A percentile compares a stretch with the other conserved stretches of the same genome.
Evolutionary conservation across 2,888 invertebrate species (phyloP).

Genomic region (Idaea dimidiata): DNA sequence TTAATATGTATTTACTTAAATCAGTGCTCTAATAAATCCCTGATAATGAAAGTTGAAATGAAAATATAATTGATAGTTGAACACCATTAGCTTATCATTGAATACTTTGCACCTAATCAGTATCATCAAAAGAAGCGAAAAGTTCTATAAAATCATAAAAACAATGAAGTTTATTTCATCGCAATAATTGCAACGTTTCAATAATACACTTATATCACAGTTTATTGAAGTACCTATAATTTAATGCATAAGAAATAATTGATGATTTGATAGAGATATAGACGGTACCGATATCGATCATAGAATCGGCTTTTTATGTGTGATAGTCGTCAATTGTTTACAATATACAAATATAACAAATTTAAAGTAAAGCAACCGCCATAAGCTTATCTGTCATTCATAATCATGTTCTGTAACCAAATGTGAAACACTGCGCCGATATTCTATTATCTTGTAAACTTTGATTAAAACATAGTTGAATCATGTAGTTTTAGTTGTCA

Average conservation of each 20-base stretch:
- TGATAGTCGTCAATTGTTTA: not conserved
- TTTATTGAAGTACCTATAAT: not conserved
- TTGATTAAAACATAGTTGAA: not conserved
- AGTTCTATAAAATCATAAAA: not conserved
- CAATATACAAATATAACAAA: not conserved
- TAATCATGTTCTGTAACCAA: not conserved
- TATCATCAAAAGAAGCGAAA: not conserved
- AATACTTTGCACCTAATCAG: not conserved
- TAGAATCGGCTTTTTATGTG: not conserved
- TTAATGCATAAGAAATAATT: not conserved
- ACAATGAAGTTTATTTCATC: not conserved
- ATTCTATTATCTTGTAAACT: not conserved
- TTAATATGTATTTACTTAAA: not conserved
- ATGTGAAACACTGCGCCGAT: not conserved
- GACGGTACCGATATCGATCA: not conserved
- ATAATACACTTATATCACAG: not conserved
- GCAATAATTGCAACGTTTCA: not conserved
- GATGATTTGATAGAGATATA: not conserved
- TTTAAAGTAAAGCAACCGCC: not conserved
- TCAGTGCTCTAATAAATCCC: slow-evolving; percentile 1
- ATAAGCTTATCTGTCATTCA: not conserved
- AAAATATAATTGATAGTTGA: not conserved
- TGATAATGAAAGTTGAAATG: not conserved
- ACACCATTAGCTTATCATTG: slow-evolving; percentile 1
- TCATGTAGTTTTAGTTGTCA: not conserved